Base-by-base conservation (phyloP, 2,797 vertebrate genomes). In the Sebastes reedi region DNA sequence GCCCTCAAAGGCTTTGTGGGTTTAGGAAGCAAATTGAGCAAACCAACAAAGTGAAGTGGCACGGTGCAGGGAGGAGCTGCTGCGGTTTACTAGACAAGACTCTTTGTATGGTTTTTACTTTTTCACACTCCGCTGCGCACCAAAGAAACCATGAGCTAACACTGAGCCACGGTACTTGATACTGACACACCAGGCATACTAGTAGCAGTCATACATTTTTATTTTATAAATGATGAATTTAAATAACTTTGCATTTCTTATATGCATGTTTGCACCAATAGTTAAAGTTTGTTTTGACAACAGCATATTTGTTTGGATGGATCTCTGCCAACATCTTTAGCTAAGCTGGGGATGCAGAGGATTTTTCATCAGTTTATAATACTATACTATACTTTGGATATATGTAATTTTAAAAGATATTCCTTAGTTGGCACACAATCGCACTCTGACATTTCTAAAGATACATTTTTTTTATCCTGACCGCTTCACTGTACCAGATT, bases 41-140 rank as follows among this genome's bases (percentile, higher is more conserved):
- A 92, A 94, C 89, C 90, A 81, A 87, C 88, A 85, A 85, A 90
- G 90, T 88, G 81, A 94, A 94, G 89, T 87, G 94, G 88, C 91
- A 91, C 60, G 58, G 75, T 78, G 76, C 85, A 84, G 81, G 89
- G 89, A 91, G 91, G 88, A 90, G 92, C 84, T 69, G 90, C 87
- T 89, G 90, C 52, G 91, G 91, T 91, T 82, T 84, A 81, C 88
- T 69, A 84, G 85, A 91, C 88, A 89, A 85, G 76, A 79, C 59
- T 82, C 84, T 91, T 89, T 92, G 83, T 89, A 75, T 82, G 72
- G 42, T 77, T 76, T 84, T 77, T 29, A 62, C 73, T 85, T 82
- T 84, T 81, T 78, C 75, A 82, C 79, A 83, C 85, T 81, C 55
- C 9, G 72, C 74, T 68, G 65, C 25, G 65, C 78, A 85, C 67